A percentile compares a stretch with the other conserved stretches of the same genome.
These are phyloP conservation scores for Corticium candelabrum DNA, from an alignment of 37 sponge, comb jelly and placozoan genomes.

Conservation along the genomic window DNA sequence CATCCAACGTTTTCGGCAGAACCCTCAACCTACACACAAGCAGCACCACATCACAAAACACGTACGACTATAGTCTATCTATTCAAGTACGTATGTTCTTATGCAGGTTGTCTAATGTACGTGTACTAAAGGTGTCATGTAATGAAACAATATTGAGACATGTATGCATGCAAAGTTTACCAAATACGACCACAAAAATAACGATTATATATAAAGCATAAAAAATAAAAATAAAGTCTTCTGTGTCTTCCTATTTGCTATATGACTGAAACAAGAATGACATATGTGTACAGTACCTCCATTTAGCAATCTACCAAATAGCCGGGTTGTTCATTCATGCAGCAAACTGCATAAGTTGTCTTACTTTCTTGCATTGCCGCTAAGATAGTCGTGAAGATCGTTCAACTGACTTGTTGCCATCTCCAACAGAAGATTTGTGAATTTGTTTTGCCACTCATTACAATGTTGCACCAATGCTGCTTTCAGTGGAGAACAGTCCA, in stretches of 20 bases:
- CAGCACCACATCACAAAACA: conserved; percentile 7
- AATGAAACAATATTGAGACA: neutral
- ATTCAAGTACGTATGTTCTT: no score
- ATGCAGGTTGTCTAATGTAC: no score
- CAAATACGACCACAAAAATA: no score
- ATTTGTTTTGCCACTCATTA: conserved; percentile 83
- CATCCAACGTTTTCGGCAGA: conserved; percentile 70
- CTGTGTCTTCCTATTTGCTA: no score
- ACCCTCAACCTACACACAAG: conserved; percentile 74
- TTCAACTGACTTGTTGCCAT: conserved; percentile 72
- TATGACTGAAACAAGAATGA: no score
- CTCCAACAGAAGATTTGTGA: conserved; percentile 76
- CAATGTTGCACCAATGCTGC: conserved; percentile 75
- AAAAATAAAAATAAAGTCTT: no score
- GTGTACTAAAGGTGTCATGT: neutral
- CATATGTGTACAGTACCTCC: no score
- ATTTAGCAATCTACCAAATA: neutral
- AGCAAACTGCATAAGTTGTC: neutral
- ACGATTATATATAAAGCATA: no score
- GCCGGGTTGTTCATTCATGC: neutral
- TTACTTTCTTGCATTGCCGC: conserved; percentile 57
- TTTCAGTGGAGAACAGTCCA: conserved; percentile 96
- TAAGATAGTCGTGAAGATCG: conserved; percentile 45
- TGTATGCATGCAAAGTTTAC: neutral
- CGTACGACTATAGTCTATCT: neutral